A percentile compares a stretch with the other conserved stretches of the same genome.
phyloP scores from a whole-genome alignment of 2,113 vertebrate species.

The Poicephalus gulielmi region DNA sequence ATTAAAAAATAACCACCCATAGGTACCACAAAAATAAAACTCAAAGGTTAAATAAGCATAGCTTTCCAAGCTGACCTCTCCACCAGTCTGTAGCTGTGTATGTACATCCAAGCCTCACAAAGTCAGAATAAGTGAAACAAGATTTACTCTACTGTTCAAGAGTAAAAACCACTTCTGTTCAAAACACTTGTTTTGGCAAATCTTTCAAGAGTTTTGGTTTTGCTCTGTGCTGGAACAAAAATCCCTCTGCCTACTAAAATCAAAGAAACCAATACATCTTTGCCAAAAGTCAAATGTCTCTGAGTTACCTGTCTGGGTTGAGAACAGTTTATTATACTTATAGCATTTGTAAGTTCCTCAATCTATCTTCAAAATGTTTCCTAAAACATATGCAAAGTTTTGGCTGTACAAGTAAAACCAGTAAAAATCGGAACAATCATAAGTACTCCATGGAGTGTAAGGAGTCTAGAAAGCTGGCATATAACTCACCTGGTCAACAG shows the following conservation, averaged over 20 bases:
- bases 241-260: background rate
- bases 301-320: background rate
- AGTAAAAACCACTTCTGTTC: background rate
- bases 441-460: background rate
- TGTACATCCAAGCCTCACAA: background rate
- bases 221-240: background rate
- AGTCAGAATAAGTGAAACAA: background rate
- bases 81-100: background rate
- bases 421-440: background rate
- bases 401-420: background rate
- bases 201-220: background rate
- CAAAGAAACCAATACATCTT: background rate
- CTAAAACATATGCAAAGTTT: background rate
- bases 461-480: background rate
- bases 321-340: background rate
- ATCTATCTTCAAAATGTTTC: background rate
- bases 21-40: background rate
- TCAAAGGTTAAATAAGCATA: background rate
- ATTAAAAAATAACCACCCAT: background rate
- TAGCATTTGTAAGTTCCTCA: background rate
- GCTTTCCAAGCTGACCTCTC: background rate
- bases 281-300: background rate
- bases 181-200: background rate
- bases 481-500: background rate
- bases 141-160: background rate